These are phyloP conservation scores for Hemistola chrysoprasaria DNA, from an alignment of 2,888 invertebrate species.

Conservation along the genomic window DNA sequence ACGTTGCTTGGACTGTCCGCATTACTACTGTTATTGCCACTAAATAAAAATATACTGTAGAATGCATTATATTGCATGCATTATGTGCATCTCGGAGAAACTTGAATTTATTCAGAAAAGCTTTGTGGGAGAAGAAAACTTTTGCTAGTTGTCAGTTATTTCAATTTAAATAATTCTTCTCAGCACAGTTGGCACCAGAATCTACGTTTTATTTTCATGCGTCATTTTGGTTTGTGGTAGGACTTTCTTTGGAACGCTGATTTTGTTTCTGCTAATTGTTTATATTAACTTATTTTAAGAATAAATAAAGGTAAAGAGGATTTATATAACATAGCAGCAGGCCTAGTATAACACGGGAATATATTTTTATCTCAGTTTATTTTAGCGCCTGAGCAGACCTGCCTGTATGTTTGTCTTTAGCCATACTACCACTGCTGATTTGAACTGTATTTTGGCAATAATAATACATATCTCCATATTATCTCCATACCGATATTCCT, in stretches of 20 bases:
- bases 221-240: slow-evolving; percentile 42
- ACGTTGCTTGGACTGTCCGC: slow-evolving; percentile 34
- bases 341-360: too few species aligned
- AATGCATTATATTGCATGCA: too few species aligned
- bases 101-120: slow-evolving; percentile 58
- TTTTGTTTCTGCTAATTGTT: slow-evolving; percentile 24
- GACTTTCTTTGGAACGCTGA: slow-evolving; percentile 38
- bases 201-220: slow-evolving; percentile 50
- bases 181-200: slow-evolving; percentile 35
- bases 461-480: too few species aligned
- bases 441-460: too few species aligned
- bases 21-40: slow-evolving; percentile 18
- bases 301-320: too few species aligned
- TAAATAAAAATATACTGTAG: slow-evolving; percentile 11
- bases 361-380: too few species aligned
- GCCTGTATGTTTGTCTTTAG: too few species aligned
- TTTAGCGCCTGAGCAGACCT: too few species aligned
- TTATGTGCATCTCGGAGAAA: slow-evolving; percentile 37
- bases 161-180: slow-evolving; percentile 56
- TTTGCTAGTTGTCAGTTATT: slow-evolving; percentile 52
- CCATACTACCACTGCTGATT: too few species aligned
- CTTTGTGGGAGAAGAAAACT: slow-evolving; percentile 51
- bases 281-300: too few species aligned
- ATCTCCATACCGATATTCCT: too few species aligned
- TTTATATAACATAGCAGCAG: too few species aligned